Percentiles rank a stretch among this genome's conserved stretches.
phyloP scores from a whole-genome alignment of 2,113 vertebrate species.

The Piliocolobus tephrosceles region DNA sequence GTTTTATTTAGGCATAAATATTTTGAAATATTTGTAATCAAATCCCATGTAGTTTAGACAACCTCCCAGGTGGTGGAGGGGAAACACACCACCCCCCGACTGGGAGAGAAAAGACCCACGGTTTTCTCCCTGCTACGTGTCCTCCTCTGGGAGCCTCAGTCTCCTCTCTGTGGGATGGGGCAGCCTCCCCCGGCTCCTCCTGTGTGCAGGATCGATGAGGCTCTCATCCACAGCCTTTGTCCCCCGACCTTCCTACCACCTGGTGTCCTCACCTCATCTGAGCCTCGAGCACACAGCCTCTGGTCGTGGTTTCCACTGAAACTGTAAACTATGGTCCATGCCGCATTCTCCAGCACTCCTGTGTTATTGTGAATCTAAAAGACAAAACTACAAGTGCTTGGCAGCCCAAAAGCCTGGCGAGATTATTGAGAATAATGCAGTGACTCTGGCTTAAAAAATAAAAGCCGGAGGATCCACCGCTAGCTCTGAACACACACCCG shows the following conservation, averaged over 20 bases:
- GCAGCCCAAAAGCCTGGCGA: not conserved
- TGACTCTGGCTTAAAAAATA: rapidly evolving
- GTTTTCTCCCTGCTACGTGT: rapidly evolving
- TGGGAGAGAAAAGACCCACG: not conserved
- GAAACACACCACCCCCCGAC: not conserved
- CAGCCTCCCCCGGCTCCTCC: too few species aligned
- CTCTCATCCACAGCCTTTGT: too few species aligned
- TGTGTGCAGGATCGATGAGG: not conserved
- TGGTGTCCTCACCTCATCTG: rapidly evolving
- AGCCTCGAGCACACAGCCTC: too few species aligned
- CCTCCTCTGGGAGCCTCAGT: rapidly evolving
- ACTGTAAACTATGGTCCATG: rapidly evolving
- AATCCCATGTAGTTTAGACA: not conserved
- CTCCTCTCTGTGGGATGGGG: not conserved
- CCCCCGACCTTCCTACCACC: not conserved
- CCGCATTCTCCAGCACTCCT: not conserved
- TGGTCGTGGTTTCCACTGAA: not conserved
- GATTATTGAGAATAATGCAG: rapidly evolving
- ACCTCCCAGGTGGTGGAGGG: not conserved
- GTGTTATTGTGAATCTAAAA: not conserved
- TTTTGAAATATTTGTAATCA: not conserved
- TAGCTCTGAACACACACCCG: rapidly evolving
- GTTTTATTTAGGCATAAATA: not conserved
- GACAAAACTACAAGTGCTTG: not conserved
- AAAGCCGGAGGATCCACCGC: rapidly evolving